Percentiles rank a stretch among this genome's conserved stretches.
phyloP scores from a whole-genome alignment of 1,140 invertebrate genomes.

The Aphelinus certus region DNA sequence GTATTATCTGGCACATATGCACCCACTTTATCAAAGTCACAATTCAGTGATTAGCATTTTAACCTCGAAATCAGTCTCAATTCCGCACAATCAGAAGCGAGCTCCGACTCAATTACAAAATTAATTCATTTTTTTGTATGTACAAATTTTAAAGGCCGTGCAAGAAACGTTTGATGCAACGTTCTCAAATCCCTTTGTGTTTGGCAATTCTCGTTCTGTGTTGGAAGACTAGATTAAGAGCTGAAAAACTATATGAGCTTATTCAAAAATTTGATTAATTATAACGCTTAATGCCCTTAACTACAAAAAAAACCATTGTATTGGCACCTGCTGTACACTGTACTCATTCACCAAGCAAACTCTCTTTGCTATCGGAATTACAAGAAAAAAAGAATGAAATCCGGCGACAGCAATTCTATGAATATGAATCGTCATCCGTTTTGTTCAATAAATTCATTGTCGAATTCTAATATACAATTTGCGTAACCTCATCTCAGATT shows the following conservation, averaged over 20 bases:
- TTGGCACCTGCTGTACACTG: slow-evolving; percentile 27
- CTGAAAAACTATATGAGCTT: slow-evolving; percentile 30
- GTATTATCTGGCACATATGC: slow-evolving; percentile 39
- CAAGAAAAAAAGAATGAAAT: slow-evolving; percentile 19
- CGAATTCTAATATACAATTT: slow-evolving; percentile 22
- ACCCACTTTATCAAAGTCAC: slow-evolving; percentile 27
- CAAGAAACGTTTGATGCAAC: slow-evolving; percentile 1
- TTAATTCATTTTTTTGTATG: slow-evolving; percentile 30
- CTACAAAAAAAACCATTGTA: slow-evolving; percentile 28
- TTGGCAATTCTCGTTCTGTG: slow-evolving; percentile 31
- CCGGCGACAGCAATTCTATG: background rate
- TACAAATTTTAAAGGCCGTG: slow-evolving; percentile 28
- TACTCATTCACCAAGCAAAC: slow-evolving; percentile 16
- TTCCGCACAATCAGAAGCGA: slow-evolving; percentile 33
- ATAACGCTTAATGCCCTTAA: slow-evolving; percentile 39
- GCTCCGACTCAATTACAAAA: slow-evolving; percentile 21
- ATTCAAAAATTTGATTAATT: slow-evolving; percentile 24
- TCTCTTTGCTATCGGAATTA: background rate
- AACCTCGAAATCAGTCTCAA: slow-evolving; percentile 35
- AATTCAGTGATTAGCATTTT: slow-evolving; percentile 34
- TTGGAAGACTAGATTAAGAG: slow-evolving; percentile 42
- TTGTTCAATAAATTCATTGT: background rate
- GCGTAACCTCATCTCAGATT: background rate
- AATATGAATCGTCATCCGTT: background rate
- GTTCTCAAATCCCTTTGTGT: slow-evolving; percentile 7